These are phyloP conservation scores for Enteromius treurensis DNA, from an alignment of 2,797 vertebrate genomes.

Conservation along the genomic window DNA sequence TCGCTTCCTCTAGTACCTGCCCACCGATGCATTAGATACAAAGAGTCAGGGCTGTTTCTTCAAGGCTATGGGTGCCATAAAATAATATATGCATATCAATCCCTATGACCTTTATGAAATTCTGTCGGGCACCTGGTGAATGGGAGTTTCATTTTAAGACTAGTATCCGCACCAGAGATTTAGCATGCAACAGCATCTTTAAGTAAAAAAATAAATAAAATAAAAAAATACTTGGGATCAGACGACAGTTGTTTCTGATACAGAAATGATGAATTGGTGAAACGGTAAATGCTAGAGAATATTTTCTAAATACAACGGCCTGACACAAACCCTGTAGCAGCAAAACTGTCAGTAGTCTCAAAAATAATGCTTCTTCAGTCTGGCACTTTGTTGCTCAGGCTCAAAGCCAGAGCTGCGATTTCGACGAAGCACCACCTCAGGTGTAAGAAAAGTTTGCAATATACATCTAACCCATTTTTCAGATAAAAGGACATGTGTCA, in stretches of 20 bases:
- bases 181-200: neutral
- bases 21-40: conserved; percentile 26
- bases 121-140: neutral
- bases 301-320: conserved; percentile 12
- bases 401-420: conserved; percentile 21
- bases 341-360: conserved; percentile 29
- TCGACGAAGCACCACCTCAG: conserved; percentile 23
- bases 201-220: neutral
- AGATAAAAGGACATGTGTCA: conserved; percentile 30
- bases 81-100: conserved; percentile 33
- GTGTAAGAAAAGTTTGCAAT: conserved; percentile 6
- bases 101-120: conserved; percentile 22
- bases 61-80: conserved; percentile 14
- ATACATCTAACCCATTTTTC: conserved; percentile 23
- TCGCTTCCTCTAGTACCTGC: neutral
- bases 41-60: conserved; percentile 4
- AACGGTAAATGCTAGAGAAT: conserved; percentile 15
- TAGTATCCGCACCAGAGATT: neutral
- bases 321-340: conserved; percentile 21
- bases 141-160: neutral
- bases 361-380: conserved; percentile 25
- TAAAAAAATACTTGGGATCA: neutral
- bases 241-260: neutral
- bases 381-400: conserved; percentile 15
- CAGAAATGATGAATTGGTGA: conserved; percentile 23